Evolutionary conservation across 2,113 vertebrate species (phyloP).

Genomic region (Silurus glanis): DNA sequence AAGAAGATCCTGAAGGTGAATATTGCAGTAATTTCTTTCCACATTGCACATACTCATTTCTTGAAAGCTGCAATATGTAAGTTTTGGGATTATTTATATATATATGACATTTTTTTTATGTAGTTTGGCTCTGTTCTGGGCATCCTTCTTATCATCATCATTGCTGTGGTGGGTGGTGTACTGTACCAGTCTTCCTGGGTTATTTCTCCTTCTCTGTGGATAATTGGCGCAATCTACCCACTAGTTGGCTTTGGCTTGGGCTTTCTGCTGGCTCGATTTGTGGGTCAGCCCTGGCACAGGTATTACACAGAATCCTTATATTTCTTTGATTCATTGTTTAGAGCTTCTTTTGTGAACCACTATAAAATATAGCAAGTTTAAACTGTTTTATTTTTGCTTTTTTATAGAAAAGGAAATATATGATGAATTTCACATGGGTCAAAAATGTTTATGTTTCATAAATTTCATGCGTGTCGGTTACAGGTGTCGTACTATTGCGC

Average conservation of each 20-base stretch:
- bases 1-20: conserved; percentile 90
- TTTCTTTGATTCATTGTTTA: not conserved
- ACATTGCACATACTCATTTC: not conserved
- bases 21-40: not conserved
- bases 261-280: conserved; percentile 81
- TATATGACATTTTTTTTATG: not conserved
- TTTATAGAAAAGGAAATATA: not conserved
- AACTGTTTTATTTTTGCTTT: no score
- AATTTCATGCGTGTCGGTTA: not conserved
- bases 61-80: not conserved
- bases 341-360: not conserved
- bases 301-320: conserved; percentile 54
- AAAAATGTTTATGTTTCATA: not conserved
- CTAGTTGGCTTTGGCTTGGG: conserved; percentile 82
- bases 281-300: conserved; percentile 89
- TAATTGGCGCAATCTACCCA: conserved; percentile 89
- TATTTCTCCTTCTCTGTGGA: conserved; percentile 85
- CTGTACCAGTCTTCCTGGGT: conserved; percentile 90
- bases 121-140: conserved; percentile 87
- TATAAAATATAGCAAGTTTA: not conserved
- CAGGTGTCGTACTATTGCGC: conserved; percentile 89
- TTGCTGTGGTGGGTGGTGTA: conserved; percentile 86
- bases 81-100: not conserved
- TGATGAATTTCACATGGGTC: not conserved
- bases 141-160: conserved; percentile 77